Percentiles rank a stretch among this genome's conserved stretches.
These are phyloP conservation scores for Phylloscopus trochiloides DNA, from an alignment of 2,113 vertebrate genomes.

Conservation along the genomic window DNA sequence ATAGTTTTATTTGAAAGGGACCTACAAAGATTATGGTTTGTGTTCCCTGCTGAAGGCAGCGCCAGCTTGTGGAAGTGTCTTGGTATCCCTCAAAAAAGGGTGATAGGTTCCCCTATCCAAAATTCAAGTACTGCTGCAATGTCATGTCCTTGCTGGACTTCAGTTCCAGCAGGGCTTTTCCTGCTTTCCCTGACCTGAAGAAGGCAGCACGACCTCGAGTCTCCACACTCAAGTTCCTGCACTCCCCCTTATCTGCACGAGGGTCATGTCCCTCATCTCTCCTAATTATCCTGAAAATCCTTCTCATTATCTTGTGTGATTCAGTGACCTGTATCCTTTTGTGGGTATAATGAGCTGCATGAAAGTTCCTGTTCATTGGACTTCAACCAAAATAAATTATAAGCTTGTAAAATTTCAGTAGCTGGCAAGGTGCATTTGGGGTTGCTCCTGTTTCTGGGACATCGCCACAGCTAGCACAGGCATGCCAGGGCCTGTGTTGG, in stretches of 20 bases:
- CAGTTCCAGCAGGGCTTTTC: background rate
- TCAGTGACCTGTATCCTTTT: background rate
- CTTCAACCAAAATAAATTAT: background rate
- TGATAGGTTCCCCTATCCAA: background rate
- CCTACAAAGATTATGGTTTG: background rate
- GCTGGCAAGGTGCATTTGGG: background rate
- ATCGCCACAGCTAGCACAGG: accelerated
- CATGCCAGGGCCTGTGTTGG: accelerated
- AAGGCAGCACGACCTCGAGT: accelerated
- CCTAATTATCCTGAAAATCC: conserved; percentile 10
- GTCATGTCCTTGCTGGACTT: background rate
- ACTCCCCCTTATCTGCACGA: background rate
- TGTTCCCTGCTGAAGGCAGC: background rate
- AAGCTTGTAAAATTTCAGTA: background rate
- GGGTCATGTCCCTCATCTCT: background rate
- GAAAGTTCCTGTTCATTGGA: background rate
- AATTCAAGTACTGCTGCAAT: background rate
- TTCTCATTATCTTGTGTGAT: background rate
- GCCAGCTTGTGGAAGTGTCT: background rate
- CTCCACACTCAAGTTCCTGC: background rate
- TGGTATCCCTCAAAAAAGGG: background rate
- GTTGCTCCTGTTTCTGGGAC: background rate
- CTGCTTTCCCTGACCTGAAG: background rate
- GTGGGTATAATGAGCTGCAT: background rate
- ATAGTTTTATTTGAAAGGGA: background rate